These are phyloP conservation scores for Pollenia griseotomentosa DNA, from an alignment of 2,888 invertebrate species.

Conservation along the genomic window DNA sequence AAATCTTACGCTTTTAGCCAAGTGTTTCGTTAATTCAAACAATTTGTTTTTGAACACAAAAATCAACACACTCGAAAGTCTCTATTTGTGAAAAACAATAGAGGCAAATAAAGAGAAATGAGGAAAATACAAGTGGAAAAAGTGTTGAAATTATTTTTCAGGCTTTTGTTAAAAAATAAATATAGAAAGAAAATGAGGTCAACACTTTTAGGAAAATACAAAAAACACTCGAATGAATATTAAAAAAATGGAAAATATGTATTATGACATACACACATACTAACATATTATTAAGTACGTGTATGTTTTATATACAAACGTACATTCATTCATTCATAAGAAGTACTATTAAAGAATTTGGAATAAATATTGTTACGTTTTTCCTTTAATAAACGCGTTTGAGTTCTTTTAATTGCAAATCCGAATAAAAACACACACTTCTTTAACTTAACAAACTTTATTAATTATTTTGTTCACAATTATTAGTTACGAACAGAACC, in stretches of 20 bases:
- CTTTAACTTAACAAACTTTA: too few relatives aligned
- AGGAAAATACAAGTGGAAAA: not conserved
- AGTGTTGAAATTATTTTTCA: constrained; percentile 1
- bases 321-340: too few relatives aligned
- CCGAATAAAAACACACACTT: too few relatives aligned
- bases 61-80: constrained; percentile 28
- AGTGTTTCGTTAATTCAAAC: constrained; percentile 38
- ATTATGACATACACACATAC: not conserved
- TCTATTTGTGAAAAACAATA: constrained; percentile 28
- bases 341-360: too few relatives aligned
- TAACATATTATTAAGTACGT: too few relatives aligned
- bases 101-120: not conserved
- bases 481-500: too few relatives aligned
- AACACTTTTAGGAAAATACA: constrained; percentile 27
- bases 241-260: not conserved
- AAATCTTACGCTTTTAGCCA: constrained; percentile 2
- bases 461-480: too few relatives aligned
- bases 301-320: too few relatives aligned
- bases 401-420: too few relatives aligned
- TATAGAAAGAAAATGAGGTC: constrained; percentile 28
- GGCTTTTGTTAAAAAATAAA: constrained; percentile 34
- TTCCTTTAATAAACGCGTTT: too few relatives aligned
- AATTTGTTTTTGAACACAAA: constrained; percentile 28
- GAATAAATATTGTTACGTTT: too few relatives aligned
- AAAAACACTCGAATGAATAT: constrained; percentile 29